Percentiles rank a stretch among this genome's conserved stretches.
Evolutionary conservation across 2,113 vertebrate genomes (phyloP).

Genomic region (Pseudorasbora parva): DNA sequence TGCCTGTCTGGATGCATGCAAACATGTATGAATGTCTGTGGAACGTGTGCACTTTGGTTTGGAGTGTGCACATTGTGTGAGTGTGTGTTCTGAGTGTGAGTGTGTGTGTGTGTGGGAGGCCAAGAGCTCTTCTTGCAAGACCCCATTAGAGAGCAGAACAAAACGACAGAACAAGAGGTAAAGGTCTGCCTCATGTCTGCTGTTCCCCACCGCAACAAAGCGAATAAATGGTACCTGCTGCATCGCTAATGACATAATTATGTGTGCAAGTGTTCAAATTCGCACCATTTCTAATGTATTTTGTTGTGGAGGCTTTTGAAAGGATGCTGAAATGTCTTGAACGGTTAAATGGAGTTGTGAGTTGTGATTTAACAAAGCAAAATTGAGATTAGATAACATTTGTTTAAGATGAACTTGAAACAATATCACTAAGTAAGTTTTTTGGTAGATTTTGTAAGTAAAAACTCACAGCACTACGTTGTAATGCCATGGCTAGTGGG

Average conservation of each 20-base stretch:
- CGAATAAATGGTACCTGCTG: slow-evolving; percentile 33
- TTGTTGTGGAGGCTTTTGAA: background rate
- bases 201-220: slow-evolving; percentile 14
- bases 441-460: background rate
- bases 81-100: slow-evolving; percentile 13
- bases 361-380: background rate
- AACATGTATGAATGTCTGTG: slow-evolving; percentile 36
- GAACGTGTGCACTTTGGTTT: slow-evolving; percentile 25
- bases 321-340: background rate
- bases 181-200: slow-evolving; percentile 12
- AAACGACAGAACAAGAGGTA: slow-evolving; percentile 22
- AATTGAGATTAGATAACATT: background rate
- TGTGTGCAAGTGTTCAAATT: slow-evolving; percentile 23
- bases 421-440: background rate
- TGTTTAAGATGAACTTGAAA: background rate
- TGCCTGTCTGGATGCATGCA: slow-evolving; percentile 41
- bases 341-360: background rate
- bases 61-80: background rate
- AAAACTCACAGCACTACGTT: background rate
- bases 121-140: slow-evolving; percentile 26
- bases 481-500: no score
- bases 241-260: slow-evolving; percentile 41
- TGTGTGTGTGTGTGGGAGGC: slow-evolving; percentile 26
- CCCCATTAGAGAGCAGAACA: slow-evolving; percentile 47
- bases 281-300: background rate